phyloP scores from a whole-genome alignment of 2,113 vertebrate genomes.

The Pimephales promelas region DNA sequence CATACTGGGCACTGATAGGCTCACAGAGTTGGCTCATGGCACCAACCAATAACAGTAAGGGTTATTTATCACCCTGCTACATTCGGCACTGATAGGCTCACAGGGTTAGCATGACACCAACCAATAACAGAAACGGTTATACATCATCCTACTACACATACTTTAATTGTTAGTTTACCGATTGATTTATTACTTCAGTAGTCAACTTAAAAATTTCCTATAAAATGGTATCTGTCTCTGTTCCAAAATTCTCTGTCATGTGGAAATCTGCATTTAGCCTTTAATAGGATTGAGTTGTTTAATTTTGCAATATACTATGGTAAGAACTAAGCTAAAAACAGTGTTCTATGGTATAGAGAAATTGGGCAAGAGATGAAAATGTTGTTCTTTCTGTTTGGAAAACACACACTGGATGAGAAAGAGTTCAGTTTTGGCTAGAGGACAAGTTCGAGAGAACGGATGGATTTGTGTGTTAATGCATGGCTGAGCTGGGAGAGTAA shows the following conservation, averaged over 20 bases:
- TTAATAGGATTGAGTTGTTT: slow-evolving; percentile 17
- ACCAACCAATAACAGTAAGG: no score
- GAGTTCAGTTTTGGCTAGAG: slow-evolving; percentile 74
- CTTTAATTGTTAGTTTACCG: no score
- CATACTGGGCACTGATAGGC: no score
- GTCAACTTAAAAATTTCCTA: slow-evolving; percentile 34
- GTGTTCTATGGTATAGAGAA: background rate
- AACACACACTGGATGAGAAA: slow-evolving; percentile 69
- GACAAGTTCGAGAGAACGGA: slow-evolving; percentile 79
- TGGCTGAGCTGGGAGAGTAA: slow-evolving; percentile 77
- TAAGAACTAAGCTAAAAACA: background rate
- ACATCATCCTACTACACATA: no score
- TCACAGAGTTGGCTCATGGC: no score
- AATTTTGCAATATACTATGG: background rate
- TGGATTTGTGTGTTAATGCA: slow-evolving; percentile 79
- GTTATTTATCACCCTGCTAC: no score
- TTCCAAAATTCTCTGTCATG: background rate
- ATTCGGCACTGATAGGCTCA: no score
- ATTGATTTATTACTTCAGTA: background rate
- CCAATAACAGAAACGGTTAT: no score
- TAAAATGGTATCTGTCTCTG: slow-evolving; percentile 19
- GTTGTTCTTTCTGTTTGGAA: slow-evolving; percentile 49
- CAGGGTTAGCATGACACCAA: no score
- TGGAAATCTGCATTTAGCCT: slow-evolving; percentile 23
- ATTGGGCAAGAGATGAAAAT: background rate